phyloP scores from a whole-genome alignment of 2,797 vertebrate genomes.

The Garrulus glandarius region DNA sequence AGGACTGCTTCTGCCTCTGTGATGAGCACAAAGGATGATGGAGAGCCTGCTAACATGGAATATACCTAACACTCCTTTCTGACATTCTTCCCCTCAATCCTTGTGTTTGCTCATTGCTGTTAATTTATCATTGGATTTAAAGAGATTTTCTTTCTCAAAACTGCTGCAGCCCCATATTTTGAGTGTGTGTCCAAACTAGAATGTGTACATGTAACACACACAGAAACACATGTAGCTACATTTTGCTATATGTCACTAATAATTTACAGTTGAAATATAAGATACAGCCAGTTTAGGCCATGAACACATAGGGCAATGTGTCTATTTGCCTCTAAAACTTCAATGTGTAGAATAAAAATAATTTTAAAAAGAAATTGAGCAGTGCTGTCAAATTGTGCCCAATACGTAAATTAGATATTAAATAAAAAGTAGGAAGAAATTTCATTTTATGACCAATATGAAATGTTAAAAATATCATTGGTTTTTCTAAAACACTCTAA shows the following conservation, averaged over 20 bases:
- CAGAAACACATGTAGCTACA: not conserved
- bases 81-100: not conserved
- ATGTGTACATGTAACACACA: rapidly evolving
- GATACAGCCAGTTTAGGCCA: not conserved
- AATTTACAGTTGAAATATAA: not conserved
- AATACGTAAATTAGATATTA: not conserved
- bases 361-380: not conserved
- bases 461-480: not conserved
- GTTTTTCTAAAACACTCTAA: not conserved
- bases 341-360: not conserved
- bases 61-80: not conserved
- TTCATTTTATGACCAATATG: not conserved
- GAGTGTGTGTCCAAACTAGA: not conserved
- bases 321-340: not conserved
- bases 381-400: not conserved
- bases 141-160: not conserved
- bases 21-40: not conserved
- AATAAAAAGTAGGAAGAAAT: not conserved
- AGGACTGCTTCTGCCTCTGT: not conserved
- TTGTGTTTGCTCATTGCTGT: not conserved
- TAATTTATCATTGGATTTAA: not conserved
- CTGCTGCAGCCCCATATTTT: not conserved
- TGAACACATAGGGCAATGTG: not conserved
- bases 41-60: not conserved
- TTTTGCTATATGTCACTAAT: not conserved